A percentile compares a stretch with the other conserved stretches of the same genome.
These are phyloP conservation scores for Heliconius cydno DNA, from an alignment of 2,888 invertebrate genomes.

Conservation along the genomic window DNA sequence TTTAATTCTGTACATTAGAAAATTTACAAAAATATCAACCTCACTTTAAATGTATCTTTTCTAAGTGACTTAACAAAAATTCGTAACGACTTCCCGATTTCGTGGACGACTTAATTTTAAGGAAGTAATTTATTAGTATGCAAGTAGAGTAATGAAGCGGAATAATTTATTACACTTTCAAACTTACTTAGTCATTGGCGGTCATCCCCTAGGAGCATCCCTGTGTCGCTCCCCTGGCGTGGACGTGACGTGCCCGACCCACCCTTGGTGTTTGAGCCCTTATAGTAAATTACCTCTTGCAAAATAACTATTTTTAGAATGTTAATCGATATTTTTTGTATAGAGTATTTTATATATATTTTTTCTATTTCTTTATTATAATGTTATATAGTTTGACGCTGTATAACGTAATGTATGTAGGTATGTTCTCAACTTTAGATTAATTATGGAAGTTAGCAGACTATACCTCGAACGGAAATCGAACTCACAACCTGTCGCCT, in stretches of 20 bases:
- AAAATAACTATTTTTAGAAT: background rate
- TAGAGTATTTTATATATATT: background rate
- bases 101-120: background rate
- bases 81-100: background rate
- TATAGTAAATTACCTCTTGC: constrained; percentile 20
- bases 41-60: background rate
- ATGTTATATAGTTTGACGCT: no score
- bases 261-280: constrained; percentile 16
- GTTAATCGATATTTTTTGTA: background rate
- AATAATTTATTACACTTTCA: constrained; percentile 27
- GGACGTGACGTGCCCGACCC: constrained; percentile 24
- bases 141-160: background rate
- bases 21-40: background rate
- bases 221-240: constrained; percentile 3
- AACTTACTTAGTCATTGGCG: constrained; percentile 27
- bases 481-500: no score
- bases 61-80: background rate
- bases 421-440: no score
- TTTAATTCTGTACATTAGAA: background rate
- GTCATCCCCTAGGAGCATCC: constrained; percentile 24
- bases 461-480: no score
- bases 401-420: no score
- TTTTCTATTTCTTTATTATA: no score
- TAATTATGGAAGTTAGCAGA: no score
- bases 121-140: background rate